These are phyloP conservation scores for Pectinophora gossypiella DNA, from an alignment of 1,140 invertebrate species.

Conservation along the genomic window DNA sequence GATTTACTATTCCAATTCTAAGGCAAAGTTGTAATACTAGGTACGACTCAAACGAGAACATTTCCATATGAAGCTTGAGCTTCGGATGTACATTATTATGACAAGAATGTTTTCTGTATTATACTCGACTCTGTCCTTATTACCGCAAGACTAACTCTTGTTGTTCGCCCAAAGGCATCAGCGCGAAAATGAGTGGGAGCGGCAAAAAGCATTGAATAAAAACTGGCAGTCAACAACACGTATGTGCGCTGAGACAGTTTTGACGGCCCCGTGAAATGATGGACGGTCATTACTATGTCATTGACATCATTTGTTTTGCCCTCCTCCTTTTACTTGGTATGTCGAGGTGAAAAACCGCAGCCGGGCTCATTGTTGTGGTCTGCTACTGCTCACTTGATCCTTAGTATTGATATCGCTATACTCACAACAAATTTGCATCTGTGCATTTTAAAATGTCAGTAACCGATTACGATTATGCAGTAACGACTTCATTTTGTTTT, in stretches of 20 bases:
- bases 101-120: too few relatives aligned
- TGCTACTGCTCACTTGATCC: conserved; percentile 23
- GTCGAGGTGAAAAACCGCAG: conserved; percentile 33
- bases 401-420: background rate
- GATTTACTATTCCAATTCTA: conserved; percentile 32
- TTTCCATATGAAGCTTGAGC: too few relatives aligned
- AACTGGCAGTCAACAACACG: conserved; percentile 24
- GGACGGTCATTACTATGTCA: conserved; percentile 60
- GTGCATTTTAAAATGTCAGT: too few relatives aligned
- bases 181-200: conserved; percentile 51
- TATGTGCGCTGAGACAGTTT: conserved; percentile 47
- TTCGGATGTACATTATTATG: too few relatives aligned
- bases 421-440: background rate
- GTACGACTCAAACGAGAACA: too few relatives aligned
- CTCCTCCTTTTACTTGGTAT: conserved; percentile 36
- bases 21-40: too few relatives aligned
- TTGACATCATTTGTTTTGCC: conserved; percentile 60
- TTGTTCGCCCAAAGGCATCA: conserved; percentile 34
- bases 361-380: conserved; percentile 32
- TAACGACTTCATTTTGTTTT: too few relatives aligned
- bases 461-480: too few relatives aligned
- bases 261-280: conserved; percentile 48
- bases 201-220: conserved; percentile 43
- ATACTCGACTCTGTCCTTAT: too few relatives aligned
- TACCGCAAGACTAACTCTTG: too few relatives aligned